phyloP scores from a whole-genome alignment of 2,888 invertebrate species.

The Thyatira batis region DNA sequence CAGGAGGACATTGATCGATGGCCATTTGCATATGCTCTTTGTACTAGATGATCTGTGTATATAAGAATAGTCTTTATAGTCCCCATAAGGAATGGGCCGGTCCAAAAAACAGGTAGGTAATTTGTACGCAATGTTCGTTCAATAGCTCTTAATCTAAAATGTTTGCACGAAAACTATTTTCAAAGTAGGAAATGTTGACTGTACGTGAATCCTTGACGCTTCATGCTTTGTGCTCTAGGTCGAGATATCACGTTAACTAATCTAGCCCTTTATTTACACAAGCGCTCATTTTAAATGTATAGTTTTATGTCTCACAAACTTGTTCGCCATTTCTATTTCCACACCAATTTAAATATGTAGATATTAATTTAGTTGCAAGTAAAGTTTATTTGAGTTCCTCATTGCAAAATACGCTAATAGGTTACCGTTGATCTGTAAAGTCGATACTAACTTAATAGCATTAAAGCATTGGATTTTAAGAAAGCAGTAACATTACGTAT shows the following conservation, averaged over 20 bases:
- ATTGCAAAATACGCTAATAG: neutral
- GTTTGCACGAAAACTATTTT: neutral
- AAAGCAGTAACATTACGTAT: neutral
- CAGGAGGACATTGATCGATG: conserved; percentile 49
- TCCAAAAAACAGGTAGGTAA: neutral
- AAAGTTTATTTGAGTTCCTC: neutral
- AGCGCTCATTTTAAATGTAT: neutral
- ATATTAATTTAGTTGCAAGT: neutral
- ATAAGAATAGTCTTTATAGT: conserved; percentile 5
- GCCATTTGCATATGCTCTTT: conserved; percentile 33
- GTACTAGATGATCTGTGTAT: conserved; percentile 9
- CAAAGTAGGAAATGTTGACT: neutral
- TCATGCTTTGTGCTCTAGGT: neutral
- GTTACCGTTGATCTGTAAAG: neutral
- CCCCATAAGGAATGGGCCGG: neutral
- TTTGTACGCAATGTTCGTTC: neutral
- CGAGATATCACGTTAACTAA: neutral
- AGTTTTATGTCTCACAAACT: neutral
- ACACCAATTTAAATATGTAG: neutral
- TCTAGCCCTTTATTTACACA: neutral
- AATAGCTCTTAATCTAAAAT: neutral
- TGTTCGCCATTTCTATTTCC: neutral
- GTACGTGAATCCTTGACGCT: neutral
- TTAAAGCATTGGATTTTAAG: neutral
- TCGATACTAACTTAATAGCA: neutral